Evolutionary conservation across 2,113 vertebrate species (phyloP).

Genomic region (Regulus satrapa): DNA sequence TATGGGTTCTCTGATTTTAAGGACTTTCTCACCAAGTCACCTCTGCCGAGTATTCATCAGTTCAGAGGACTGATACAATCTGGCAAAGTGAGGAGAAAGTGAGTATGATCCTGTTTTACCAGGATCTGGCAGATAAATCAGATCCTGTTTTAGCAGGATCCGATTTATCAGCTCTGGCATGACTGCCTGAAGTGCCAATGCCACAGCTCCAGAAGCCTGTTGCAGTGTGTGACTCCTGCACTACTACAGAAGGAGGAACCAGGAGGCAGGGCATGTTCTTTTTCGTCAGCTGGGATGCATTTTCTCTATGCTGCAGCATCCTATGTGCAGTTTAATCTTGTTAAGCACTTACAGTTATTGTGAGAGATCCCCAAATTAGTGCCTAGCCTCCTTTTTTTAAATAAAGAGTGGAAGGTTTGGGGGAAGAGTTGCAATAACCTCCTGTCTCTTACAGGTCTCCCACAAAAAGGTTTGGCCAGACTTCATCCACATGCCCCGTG

Average conservation of each 20-base stretch:
- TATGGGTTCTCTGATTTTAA: neutral
- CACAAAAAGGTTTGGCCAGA: slow-evolving; percentile 88
- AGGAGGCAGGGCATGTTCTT: neutral
- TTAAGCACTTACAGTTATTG: neutral
- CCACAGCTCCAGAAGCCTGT: neutral
- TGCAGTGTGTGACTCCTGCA: neutral
- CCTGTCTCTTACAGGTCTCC: slow-evolving; percentile 88
- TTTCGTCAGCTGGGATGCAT: neutral
- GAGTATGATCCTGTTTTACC: neutral
- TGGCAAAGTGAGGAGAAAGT: neutral
- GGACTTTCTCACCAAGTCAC: neutral
- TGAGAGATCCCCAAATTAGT: neutral
- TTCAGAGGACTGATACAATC: neutral
- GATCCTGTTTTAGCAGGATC: neutral
- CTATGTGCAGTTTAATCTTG: neutral
- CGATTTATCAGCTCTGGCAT: neutral
- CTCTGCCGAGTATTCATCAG: neutral
- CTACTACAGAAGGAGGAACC: neutral
- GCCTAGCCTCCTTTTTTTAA: neutral
- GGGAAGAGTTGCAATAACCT: neutral
- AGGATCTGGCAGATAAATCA: too few species aligned
- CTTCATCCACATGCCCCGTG: slow-evolving; percentile 80
- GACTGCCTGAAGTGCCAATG: neutral
- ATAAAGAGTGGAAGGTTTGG: neutral
- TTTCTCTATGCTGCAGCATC: neutral